Evolutionary conservation across 2,113 vertebrate species (phyloP), one percentile per base, ranked within the genome.

Genomic region (Dryoscopus gambensis): DNA sequence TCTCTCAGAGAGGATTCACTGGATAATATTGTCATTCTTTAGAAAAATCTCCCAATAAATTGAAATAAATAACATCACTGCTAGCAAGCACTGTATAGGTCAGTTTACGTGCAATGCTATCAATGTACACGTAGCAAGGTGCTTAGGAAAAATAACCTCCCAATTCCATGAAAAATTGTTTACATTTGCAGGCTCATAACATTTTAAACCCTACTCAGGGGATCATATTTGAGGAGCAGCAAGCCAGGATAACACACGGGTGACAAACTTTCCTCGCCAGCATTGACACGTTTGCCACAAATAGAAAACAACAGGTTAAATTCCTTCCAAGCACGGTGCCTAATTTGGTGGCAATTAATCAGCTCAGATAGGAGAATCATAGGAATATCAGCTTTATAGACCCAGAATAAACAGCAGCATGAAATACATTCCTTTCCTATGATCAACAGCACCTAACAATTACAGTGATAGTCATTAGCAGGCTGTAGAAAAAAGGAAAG

Each of bases 351-450:
- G 56, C 44, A 84, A 68, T 88, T 90, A 90, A 95, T 84, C 71
- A 84, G 15, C 52, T 64, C 68, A 62, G 65, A 75, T 40, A 65
- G 33, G 12, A 73, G 40, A 95, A 88, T 70, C 56, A 31, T 7
- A 73, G 16, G 42, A 68, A 37, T 59, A 92, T 63, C 71, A 91
- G 55, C 49, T 84, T 84, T 63, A 64, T 28, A 68, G 40, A 59
- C n/a, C 24, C 68, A 78, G 68, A 77, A 84, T 35, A 93, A 96
- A 91, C 53, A 95, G 47, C 55, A 81, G 87, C 76, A 78, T 46
- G 39, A 86, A 89, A 92, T 46, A 79, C 25, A 42, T 83, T 88
- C 87, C 74, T 91, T 82, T 68, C n/a, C 67, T 83, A 8, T 47
- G 90, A 91, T 86, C 90, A 88, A 44, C 33, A 1, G 62, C 78